phyloP scores from a whole-genome alignment of 2,888 invertebrate genomes.

The Unio pictorum region DNA sequence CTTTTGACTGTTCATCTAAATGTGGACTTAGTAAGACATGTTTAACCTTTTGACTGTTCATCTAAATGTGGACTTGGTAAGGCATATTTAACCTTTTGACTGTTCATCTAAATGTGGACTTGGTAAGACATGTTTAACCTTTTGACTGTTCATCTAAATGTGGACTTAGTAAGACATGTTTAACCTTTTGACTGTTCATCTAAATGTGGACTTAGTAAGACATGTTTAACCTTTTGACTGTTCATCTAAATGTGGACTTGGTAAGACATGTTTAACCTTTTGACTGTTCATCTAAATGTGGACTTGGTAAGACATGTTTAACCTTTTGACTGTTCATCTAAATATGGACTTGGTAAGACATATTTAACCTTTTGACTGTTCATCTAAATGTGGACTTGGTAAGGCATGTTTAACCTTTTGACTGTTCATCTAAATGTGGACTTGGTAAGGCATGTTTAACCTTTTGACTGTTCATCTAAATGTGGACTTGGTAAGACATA shows the following conservation, averaged over 20 bases:
- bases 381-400: conserved; percentile 95
- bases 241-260: conserved; percentile 95
- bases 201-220: too few relatives aligned
- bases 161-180: too few relatives aligned
- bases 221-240: too few relatives aligned
- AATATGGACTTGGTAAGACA: conserved; percentile 88
- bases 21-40: conserved; percentile 83
- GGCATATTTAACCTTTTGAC: too few relatives aligned
- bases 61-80: too few relatives aligned
- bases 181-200: too few relatives aligned
- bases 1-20: conserved; percentile 84
- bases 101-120: too few relatives aligned
- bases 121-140: too few relatives aligned
- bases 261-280: conserved; percentile 45
- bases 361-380: conserved; percentile 79
- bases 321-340: conserved; percentile 76
- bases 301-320: conserved; percentile 78
- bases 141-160: too few relatives aligned
- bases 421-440: conserved; percentile 96
- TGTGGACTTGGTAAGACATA: conserved; percentile 83
- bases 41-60: conserved; percentile 67
- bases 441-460: conserved; percentile 73
- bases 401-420: conserved; percentile 74
- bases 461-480: conserved; percentile 80
- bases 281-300: conserved; percentile 96